phyloP scores from a whole-genome alignment of 2,113 vertebrate species.

The Poecile atricapillus region DNA sequence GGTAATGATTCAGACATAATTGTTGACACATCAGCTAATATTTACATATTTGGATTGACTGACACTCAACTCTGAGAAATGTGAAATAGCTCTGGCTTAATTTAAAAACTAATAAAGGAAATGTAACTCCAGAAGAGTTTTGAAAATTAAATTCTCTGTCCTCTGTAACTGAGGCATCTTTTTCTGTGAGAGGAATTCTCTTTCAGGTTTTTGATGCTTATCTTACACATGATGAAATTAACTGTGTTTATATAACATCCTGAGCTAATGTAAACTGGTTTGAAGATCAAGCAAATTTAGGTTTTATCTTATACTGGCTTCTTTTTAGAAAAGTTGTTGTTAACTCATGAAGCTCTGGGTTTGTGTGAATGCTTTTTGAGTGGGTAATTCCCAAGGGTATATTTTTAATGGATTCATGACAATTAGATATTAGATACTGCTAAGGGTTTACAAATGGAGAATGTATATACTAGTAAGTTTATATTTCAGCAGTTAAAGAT shows the following conservation, averaged over 20 bases:
- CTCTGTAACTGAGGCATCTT: not conserved
- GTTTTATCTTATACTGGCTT: not conserved
- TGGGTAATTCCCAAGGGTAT: not conserved
- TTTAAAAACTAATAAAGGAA: not conserved
- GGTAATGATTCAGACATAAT: not conserved
- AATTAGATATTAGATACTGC: not conserved
- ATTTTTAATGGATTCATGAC: not conserved
- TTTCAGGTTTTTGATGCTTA: not conserved
- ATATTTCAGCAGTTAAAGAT: conserved; percentile 28
- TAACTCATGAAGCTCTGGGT: not conserved
- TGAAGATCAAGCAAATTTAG: not conserved
- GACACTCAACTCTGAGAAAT: not conserved
- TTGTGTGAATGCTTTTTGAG: not conserved
- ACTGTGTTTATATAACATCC: not conserved
- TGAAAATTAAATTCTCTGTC: not conserved
- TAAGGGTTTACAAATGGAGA: conserved; percentile 5
- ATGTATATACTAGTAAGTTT: conserved; percentile 14
- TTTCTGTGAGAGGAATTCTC: not conserved
- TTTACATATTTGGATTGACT: not conserved
- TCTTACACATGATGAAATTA: not conserved
- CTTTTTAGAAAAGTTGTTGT: not conserved
- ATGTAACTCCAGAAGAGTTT: not conserved
- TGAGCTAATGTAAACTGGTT: not conserved
- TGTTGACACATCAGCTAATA: not conserved
- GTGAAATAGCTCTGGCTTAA: not conserved